Conservation (phyloP, 2,888 invertebrate genomes). For the Boloria selene region DNA sequence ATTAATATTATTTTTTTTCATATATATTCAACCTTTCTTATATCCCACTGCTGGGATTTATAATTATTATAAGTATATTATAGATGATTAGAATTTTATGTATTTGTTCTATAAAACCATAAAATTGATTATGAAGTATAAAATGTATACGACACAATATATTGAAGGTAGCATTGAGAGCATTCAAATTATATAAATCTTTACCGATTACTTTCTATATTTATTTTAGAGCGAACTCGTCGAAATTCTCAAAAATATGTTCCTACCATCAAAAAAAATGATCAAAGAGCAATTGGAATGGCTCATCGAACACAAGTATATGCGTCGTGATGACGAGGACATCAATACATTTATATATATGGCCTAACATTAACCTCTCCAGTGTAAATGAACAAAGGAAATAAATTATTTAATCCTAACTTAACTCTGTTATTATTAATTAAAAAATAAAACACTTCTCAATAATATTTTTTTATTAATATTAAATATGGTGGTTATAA, state of each 20-base stretch:
- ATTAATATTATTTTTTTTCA: constrained; percentile 1
- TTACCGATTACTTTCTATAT: constrained; percentile 17
- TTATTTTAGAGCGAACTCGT: constrained; percentile 92
- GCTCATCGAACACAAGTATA: constrained; percentile 99
- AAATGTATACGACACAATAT: too few relatives aligned
- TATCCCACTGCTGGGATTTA: too few relatives aligned
- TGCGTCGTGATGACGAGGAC: constrained; percentile 97
- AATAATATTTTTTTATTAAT: constrained; percentile 53
- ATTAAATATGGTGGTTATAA: constrained; percentile 61
- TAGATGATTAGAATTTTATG: too few relatives aligned
- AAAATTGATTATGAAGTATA: not conserved
- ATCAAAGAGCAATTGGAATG: constrained; percentile 99
- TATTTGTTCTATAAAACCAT: not conserved
- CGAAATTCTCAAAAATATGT: constrained; percentile 99
- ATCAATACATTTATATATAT: constrained; percentile 99
- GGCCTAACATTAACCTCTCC: constrained; percentile 84
- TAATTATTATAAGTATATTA: too few relatives aligned
- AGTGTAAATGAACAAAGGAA: constrained; percentile 57
- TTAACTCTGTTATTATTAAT: constrained; percentile 12
- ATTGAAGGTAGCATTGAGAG: too few relatives aligned
- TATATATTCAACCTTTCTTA: too few relatives aligned
- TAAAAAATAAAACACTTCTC: constrained; percentile 29
- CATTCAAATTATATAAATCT: too few relatives aligned
- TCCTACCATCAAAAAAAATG: constrained; percentile 99
- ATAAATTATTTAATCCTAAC: constrained; percentile 67